Base-by-base conservation (phyloP, 2,888 invertebrate species). In the Lasiommata megera region DNA sequence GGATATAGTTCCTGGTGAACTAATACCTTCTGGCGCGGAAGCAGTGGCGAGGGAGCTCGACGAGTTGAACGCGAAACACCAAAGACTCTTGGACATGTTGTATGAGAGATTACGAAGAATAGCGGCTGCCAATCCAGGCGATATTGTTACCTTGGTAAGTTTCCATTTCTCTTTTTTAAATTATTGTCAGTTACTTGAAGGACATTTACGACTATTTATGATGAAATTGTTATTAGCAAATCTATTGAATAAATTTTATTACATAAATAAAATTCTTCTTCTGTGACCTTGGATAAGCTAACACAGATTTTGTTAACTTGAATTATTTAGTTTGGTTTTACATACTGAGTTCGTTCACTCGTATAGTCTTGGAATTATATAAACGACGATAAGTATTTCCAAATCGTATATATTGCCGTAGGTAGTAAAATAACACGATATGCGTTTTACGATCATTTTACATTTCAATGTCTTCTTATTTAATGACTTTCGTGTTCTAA, bases 141-240 rank as follows among this genome's bases (percentile, higher is more conserved):
- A 96, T 84, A 92, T 94, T 73, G 93, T 94, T 51, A 92, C 95
- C 44, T 92, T 95, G 94, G 96, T 96, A 79, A 94, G 94, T 93
- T 12, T 31, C 67, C 70, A 65, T 58, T 65, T 66, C 51, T 61
- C 29, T 18, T 8, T n/a, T 28, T 14, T 46, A 7, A 9, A 17
- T 46, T 6, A 11, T 18, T 36, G 36, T 12, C 47, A 48, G 47
- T 48, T 48, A 12, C 36, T 48, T 38, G 6, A 36, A 37, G 6
- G 36, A 12, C 12, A 23, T 23, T 23, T 23, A 23, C 23, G 23
- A 23, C 2, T 23, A 3, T 5, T 23, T 23, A 5, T 23, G 23
- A 34, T 43, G 8, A 16, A 7, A 3, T 17, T 17, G 1, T 9
- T 8, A 1, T 1, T 11, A n/a, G n/a, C n/a, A n/a, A 16, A 41